phyloP scores from a whole-genome alignment of 2,888 invertebrate species.

The Eupithecia inturbata region DNA sequence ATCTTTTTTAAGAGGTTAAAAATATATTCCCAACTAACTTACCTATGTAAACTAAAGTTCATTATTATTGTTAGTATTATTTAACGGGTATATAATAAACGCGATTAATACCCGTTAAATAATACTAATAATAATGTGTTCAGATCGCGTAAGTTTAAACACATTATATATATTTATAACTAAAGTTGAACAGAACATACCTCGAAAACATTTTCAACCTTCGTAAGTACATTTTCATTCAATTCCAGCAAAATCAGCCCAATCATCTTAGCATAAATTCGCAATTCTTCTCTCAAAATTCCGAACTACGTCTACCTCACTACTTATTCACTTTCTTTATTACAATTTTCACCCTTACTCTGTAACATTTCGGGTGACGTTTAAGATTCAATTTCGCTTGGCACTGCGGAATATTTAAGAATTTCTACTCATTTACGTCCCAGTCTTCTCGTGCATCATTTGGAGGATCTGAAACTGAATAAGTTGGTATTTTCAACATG shows the following conservation, averaged over 20 bases:
- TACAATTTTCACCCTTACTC: conserved; percentile 9
- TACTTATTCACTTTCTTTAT: conserved; percentile 20
- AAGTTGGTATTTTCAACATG: conserved; percentile 18
- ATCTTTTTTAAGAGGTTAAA: conserved; percentile 3
- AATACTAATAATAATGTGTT: too few species aligned
- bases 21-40: background rate
- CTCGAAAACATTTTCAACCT: background rate
- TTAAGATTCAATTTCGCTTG: conserved; percentile 13
- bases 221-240: conserved; percentile 1
- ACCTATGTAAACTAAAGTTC: background rate
- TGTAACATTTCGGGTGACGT: background rate
- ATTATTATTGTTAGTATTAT: too few species aligned
- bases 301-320: conserved; percentile 15
- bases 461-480: conserved; percentile 15
- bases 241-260: conserved; percentile 8
- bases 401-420: conserved; percentile 8
- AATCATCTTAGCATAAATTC: conserved; percentile 31
- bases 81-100: too few species aligned
- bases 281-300: conserved; percentile 20
- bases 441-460: conserved; percentile 15
- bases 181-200: background rate
- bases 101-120: too few species aligned
- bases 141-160: too few species aligned
- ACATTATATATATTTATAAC: too few species aligned
- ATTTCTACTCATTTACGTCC: conserved; percentile 13